Conservation (phyloP, 2,113 vertebrate genomes). For the Campylomormyrus tamandua region DNA sequence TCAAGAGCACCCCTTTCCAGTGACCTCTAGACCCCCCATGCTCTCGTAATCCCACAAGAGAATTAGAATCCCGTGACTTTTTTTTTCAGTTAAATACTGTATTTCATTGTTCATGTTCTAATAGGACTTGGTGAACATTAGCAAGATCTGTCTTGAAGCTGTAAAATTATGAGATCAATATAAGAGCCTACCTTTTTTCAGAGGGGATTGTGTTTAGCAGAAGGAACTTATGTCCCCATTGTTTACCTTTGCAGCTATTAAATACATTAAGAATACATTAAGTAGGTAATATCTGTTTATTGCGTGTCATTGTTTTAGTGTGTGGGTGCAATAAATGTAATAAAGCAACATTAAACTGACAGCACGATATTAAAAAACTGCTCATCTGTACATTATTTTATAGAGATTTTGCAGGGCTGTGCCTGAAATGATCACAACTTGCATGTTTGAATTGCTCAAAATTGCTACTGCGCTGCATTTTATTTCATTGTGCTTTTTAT, state of each 20-base stretch:
- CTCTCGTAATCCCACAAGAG: not conserved
- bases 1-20: no score
- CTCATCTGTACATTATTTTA: not conserved
- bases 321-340: not conserved
- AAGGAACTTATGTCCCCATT: not conserved
- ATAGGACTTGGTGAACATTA: not conserved
- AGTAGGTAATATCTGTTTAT: slow-evolving; percentile 1
- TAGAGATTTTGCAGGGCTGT: not conserved
- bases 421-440: not conserved
- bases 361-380: not conserved
- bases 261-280: not conserved
- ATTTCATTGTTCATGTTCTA: not conserved
- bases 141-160: slow-evolving; percentile 11
- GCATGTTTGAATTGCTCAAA: not conserved
- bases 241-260: slow-evolving; percentile 4
- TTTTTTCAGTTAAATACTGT: not conserved
- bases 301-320: not conserved
- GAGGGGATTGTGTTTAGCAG: not conserved
- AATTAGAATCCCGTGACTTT: not conserved
- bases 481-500: not conserved
- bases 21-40: not conserved
- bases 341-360: not conserved
- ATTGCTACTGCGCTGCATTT: not conserved
- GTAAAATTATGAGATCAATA: slow-evolving; percentile 4
- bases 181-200: not conserved